These are phyloP conservation scores for Phoebastria nigripes DNA, from an alignment of 2,797 vertebrate species.

Conservation along the genomic window DNA sequence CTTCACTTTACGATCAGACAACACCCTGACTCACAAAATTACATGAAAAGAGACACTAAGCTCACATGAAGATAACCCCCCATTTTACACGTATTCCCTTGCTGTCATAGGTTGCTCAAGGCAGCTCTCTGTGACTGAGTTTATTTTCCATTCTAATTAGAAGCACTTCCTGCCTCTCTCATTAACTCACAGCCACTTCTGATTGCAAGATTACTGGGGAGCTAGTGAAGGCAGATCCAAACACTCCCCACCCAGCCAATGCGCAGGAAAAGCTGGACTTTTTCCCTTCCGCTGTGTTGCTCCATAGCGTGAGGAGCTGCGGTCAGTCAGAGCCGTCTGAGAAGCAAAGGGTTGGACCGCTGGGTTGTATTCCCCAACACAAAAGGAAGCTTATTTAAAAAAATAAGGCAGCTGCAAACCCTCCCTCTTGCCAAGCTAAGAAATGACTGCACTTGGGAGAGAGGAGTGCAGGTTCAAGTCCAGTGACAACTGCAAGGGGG, in stretches of 20 bases:
- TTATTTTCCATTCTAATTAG: slow-evolving; percentile 14
- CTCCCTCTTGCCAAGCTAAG: not conserved
- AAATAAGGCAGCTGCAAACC: not conserved
- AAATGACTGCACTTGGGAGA: not conserved
- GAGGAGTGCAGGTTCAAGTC: not conserved
- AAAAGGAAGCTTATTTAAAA: not conserved
- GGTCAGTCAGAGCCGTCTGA: not conserved
- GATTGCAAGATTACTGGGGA: not conserved
- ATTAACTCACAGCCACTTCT: not conserved
- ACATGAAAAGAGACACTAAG: not conserved
- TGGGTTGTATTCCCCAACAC: not conserved
- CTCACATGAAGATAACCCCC: not conserved
- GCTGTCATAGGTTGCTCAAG: not conserved
- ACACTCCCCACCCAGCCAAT: not conserved
- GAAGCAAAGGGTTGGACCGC: not conserved
- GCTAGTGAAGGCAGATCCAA: not conserved
- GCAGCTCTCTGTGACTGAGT: not conserved
- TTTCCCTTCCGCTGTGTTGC: not conserved
- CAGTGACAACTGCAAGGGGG: not conserved
- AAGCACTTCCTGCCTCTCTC: slow-evolving; percentile 17
- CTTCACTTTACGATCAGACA: not conserved
- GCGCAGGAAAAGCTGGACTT: not conserved
- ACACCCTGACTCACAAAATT: not conserved
- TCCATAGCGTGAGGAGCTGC: accelerated
- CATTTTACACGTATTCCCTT: not conserved